Evolutionary conservation across 2,888 invertebrate species (phyloP).

Genomic region (Hecatera dysodea): DNA sequence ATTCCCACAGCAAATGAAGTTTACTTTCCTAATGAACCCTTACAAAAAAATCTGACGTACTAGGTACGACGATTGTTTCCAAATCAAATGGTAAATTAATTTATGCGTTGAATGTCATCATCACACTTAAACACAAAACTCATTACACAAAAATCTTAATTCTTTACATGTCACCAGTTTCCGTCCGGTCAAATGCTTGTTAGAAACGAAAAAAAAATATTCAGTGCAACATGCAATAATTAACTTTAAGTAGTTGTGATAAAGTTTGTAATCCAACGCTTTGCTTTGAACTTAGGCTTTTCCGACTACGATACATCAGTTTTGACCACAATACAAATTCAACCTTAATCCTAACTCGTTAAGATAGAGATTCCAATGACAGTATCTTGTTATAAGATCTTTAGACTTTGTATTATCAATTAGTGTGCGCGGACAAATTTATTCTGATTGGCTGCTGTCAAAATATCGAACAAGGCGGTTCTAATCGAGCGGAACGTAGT

Average conservation of each 20-base stretch:
- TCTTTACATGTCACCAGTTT: constrained; percentile 56
- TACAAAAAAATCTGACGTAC: background rate
- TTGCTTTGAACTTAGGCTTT: constrained; percentile 30
- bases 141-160: constrained; percentile 44
- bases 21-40: background rate
- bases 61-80: constrained; percentile 12
- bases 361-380: constrained; percentile 31
- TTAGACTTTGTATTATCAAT: constrained; percentile 62
- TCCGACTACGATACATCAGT: constrained; percentile 6
- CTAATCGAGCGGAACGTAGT: constrained; percentile 80
- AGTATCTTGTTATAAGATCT: constrained; percentile 24
- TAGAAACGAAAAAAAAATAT: constrained; percentile 44
- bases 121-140: constrained; percentile 10
- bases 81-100: constrained; percentile 22
- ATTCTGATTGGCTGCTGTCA: constrained; percentile 85
- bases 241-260: rapidly evolving
- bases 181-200: constrained; percentile 26
- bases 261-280: constrained; percentile 23
- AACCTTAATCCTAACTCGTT: rapidly evolving
- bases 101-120: background rate
- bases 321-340: constrained; percentile 7
- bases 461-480: constrained; percentile 84
- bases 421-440: constrained; percentile 66
- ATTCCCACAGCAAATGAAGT: background rate
- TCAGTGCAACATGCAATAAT: background rate